These are phyloP conservation scores for Mechanitis messenoides DNA, from an alignment of 2,888 invertebrate species.

Conservation along the genomic window DNA sequence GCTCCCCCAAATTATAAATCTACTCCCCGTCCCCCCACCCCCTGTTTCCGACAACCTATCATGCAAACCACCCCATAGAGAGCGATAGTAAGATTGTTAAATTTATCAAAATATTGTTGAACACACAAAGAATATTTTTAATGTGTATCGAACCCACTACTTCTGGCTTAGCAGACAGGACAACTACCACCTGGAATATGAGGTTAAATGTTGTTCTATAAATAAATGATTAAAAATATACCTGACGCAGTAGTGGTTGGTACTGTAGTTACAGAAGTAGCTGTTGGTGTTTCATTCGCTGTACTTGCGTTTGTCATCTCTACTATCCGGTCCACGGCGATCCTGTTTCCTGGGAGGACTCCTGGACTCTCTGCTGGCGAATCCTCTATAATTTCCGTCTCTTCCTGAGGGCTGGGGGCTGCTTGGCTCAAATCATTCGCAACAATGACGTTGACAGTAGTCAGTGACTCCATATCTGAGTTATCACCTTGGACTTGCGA, in stretches of 20 bases:
- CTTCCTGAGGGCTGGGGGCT: slow-evolving; percentile 48
- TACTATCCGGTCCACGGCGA: slow-evolving; percentile 63
- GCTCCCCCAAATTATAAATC: too few species aligned
- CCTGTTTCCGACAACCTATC: too few species aligned
- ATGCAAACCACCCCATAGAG: not conserved
- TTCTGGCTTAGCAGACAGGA: too few species aligned
- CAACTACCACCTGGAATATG: not conserved
- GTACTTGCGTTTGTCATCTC: slow-evolving; percentile 54
- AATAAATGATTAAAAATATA: slow-evolving; percentile 35
- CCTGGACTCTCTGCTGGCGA: slow-evolving; percentile 44
- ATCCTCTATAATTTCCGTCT: slow-evolving; percentile 40
- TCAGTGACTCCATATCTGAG: slow-evolving; percentile 62
- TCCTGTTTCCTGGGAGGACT: slow-evolving; percentile 50
- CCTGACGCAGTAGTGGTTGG: slow-evolving; percentile 69
- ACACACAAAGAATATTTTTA: too few species aligned
- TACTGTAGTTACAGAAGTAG: slow-evolving; percentile 50
- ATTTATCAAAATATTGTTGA: too few species aligned
- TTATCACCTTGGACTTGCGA: slow-evolving; percentile 51
- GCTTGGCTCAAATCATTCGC: slow-evolving; percentile 60
- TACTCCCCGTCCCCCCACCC: too few species aligned
- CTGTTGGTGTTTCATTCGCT: slow-evolving; percentile 40
- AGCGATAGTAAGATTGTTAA: not conserved
- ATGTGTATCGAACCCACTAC: too few species aligned
- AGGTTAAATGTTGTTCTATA: slow-evolving; percentile 4
- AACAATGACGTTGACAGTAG: slow-evolving; percentile 70